phyloP scores from a whole-genome alignment of 2,888 invertebrate genomes.

The Eubasilissa splendida region DNA sequence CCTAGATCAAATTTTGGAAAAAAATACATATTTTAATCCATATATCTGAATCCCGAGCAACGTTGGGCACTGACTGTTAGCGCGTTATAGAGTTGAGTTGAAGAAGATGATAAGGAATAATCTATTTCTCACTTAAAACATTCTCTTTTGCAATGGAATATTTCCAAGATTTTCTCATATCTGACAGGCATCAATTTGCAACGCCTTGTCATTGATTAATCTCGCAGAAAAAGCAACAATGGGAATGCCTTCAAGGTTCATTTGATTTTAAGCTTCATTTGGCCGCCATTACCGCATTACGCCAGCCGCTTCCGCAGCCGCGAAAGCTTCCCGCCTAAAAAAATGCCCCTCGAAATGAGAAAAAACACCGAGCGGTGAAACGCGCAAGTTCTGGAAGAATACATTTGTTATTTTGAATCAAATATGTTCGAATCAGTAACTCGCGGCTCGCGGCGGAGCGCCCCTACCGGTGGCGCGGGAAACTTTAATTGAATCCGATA shows the following conservation, averaged over 20 bases:
- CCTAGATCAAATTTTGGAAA: too few species aligned
- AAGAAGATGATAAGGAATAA: too few species aligned
- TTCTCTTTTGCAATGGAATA: too few species aligned
- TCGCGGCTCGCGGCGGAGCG: background rate
- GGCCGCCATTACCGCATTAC: constrained; percentile 15
- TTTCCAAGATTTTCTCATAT: background rate
- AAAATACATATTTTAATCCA: too few species aligned
- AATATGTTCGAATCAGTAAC: constrained; percentile 29
- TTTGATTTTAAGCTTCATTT: constrained; percentile 13
- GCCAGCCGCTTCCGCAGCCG: background rate
- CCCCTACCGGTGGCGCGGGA: constrained; percentile 3
- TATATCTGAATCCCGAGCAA: too few species aligned
- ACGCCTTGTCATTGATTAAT: background rate
- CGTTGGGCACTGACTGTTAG: too few species aligned
- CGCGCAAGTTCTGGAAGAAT: constrained; percentile 27
- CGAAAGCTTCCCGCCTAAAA: background rate
- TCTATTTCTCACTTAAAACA: too few species aligned
- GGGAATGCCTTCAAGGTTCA: constrained; percentile 15
- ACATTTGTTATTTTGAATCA: constrained; percentile 40
- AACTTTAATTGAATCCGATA: constrained; percentile 52
- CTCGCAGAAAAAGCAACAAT: constrained; percentile 20
- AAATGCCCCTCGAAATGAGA: constrained; percentile 9
- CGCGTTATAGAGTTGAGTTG: too few species aligned
- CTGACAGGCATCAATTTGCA: constrained; percentile 26
- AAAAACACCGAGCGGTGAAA: background rate